Base-by-base conservation (phyloP, 2,113 vertebrate species). In the Motacilla tschutschensis region DNA sequence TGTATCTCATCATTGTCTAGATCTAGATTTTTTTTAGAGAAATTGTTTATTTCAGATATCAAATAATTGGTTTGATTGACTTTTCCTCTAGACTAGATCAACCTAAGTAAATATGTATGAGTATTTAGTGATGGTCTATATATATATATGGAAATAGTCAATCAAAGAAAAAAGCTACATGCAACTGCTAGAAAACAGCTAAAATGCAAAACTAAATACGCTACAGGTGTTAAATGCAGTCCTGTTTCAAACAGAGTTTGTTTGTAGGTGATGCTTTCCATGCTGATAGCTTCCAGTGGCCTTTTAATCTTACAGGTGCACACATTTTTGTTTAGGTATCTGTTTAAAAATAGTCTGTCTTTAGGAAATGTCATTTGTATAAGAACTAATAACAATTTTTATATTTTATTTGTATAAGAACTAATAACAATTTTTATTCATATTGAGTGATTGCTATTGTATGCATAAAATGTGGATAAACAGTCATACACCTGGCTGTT, bases 341-440 rank as follows among this genome's bases (percentile, higher is more conserved):
- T 69, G 21, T 59, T 92, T 90, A 70, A 91, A 91, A 90, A 57
- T 63, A 86, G 44, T 54, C 25, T 63, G 19, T 33, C 31, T 88
- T 94, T 79, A 81, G 51, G 54, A 93, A 92, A 85, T 88, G 35
- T 76, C 21, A 85, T 79, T 92, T 70, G 17, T 79, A 21, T n/a
- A 76, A 86, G 47, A 83, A 81, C 9, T 40, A 65, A 59, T 58
- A 22, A n/a, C n/a, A n/a, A n/a, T n/a, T n/a, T n/a, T n/a, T n/a
- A n/a, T n/a, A n/a, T n/a, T n/a, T n/a, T n/a, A 85, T 79, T 92
- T 70, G 17, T 79, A 21, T n/a, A 76, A 86, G 47, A 83, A 81
- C 9, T 40, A 65, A 59, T 58, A 22, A n/a, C 41, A 77, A 69
- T 54, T 88, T 93, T 50, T 55, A 58, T 54, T 73, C 21, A 64